These are phyloP conservation scores for Drosophila birchii DNA, from an alignment of 2,888 invertebrate genomes.

Conservation along the genomic window DNA sequence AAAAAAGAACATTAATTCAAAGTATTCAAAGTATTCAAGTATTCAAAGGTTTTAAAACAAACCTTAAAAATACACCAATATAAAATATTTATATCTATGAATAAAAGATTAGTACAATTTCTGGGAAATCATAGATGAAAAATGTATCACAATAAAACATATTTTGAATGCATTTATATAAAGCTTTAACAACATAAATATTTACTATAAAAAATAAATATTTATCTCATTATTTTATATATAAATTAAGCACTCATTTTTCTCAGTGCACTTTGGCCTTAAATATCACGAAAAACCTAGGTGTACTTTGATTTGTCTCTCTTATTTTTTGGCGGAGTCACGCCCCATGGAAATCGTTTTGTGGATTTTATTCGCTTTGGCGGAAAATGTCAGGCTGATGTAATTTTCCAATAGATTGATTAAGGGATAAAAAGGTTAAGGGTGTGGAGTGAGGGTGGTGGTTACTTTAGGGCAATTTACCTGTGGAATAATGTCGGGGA, in stretches of 20 bases:
- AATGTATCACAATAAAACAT: not conserved
- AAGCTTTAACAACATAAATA: not conserved
- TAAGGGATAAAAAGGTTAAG: slow-evolving; percentile 44
- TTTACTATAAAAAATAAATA: not conserved
- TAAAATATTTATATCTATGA: no score
- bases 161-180: not conserved
- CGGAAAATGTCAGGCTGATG: slow-evolving; percentile 47
- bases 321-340: slow-evolving; percentile 9
- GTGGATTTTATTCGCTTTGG: slow-evolving; percentile 38
- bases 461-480: slow-evolving; percentile 21
- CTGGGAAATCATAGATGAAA: not conserved
- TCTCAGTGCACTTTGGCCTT: slow-evolving; percentile 12
- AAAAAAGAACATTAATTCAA: not conserved
- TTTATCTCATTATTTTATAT: accelerated
- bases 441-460: slow-evolving; percentile 21
- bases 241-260: no score
- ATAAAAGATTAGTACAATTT: not conserved
- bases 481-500: slow-evolving; percentile 25
- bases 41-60: not conserved
- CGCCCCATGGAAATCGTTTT: slow-evolving; percentile 41
- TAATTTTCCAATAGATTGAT: slow-evolving; percentile 38
- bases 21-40: no score
- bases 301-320: slow-evolving; percentile 22
- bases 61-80: no score
- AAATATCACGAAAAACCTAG: slow-evolving; percentile 3